Base-by-base conservation (phyloP, 2,888 invertebrate genomes). In the Mycalesis mineus region DNA sequence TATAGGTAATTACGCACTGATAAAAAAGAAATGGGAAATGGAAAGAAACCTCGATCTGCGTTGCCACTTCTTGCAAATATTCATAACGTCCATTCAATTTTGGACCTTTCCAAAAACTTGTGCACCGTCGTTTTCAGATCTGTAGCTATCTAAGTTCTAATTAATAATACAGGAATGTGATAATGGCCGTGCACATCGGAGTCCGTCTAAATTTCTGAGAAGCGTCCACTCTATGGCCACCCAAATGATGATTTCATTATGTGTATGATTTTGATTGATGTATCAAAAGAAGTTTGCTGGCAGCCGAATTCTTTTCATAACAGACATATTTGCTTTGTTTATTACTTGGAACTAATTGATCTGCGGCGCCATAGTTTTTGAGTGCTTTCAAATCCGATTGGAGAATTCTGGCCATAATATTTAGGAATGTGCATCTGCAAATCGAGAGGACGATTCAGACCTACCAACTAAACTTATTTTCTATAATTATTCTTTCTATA, bases 191-290 rank as follows among this genome's bases (percentile, higher is more conserved):
- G 78, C 78, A 74, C 77, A 76, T 78, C 70, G 73, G 69, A 67
- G 72, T 70, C 67, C 42, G 61, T 53, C 55, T 65, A 64, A 66
- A 75, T 69, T 88, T 88, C 88, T 81, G 63, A 68, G 88, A 88
- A 88, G 61, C 69, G 71, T 72, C 74, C 78, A 80, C 80, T 87
- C 85, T 87, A 88, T 84, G 88, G 86, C 89, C 89, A 88, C 88
- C 89, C 89, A 88, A 87, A 88, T 88, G 88, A 88, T 89, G 88
- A 87, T 88, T 88, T 88, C 85, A 89, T 89, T 88, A 89, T 88
- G 86, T 78, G 85, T 88, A 88, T 88, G 88, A 88, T 89, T 88
- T 89, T 89, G 89, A 89, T 89, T 88, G 89, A 89, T 88, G 86
- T 75, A 73, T 78, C 84, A 80, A 75, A 89, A 88, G 84, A 88